These are phyloP conservation scores for Leptopilina clavipes DNA, from an alignment of 1,140 invertebrate genomes.

Conservation along the genomic window DNA sequence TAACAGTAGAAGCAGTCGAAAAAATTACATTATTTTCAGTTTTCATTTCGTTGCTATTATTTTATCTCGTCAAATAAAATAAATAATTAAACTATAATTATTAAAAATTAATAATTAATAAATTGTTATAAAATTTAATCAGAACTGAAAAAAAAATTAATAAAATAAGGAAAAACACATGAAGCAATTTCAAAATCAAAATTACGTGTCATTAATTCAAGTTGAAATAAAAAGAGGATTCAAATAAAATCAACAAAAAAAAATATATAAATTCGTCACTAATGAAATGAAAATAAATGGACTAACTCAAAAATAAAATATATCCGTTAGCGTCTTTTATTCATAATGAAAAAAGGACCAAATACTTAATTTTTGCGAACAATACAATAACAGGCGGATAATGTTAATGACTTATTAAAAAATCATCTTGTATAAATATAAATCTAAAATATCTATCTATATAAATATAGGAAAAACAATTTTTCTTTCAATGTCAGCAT, in stretches of 20 bases:
- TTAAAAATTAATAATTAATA: too few relatives aligned
- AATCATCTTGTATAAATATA: slow-evolving; percentile 23
- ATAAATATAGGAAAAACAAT: slow-evolving; percentile 22
- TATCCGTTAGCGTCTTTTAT: slow-evolving; percentile 29
- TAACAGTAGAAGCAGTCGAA: neutral
- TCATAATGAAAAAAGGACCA: slow-evolving; percentile 9
- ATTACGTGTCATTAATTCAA: too few relatives aligned
- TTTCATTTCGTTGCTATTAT: neutral
- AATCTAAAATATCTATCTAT: neutral
- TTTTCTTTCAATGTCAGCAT: slow-evolving; percentile 4
- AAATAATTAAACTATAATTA: too few relatives aligned
- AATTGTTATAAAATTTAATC: too few relatives aligned
- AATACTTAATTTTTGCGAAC: neutral
- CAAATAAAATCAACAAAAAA: too few relatives aligned
- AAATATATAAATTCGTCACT: neutral
- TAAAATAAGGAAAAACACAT: too few relatives aligned
- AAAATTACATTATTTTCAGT: neutral
- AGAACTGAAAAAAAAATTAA: too few relatives aligned
- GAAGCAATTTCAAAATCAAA: too few relatives aligned
- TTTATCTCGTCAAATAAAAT: too few relatives aligned
- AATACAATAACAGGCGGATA: neutral
- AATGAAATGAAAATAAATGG: neutral
- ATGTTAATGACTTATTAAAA: neutral
- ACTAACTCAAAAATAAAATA: neutral
- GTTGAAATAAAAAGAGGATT: too few relatives aligned